Conservation (phyloP, 2,797 vertebrate species). For the Clarias fuscus region DNA sequence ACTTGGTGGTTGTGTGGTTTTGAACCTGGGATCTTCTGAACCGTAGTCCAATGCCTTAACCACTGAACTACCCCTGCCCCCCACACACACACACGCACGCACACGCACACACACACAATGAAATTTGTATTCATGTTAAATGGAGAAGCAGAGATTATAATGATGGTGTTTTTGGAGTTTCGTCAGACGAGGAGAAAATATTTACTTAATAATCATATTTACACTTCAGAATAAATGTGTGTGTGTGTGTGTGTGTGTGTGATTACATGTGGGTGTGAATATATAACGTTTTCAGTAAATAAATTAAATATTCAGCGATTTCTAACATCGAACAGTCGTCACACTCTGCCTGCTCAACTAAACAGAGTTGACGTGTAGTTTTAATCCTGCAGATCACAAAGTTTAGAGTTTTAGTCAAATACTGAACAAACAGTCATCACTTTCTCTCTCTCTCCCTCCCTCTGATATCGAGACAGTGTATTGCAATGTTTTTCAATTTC, state of each 20-base stretch:
- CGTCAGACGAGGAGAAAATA: neutral
- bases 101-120: no score
- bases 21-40: no score
- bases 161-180: neutral
- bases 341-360: neutral
- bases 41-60: no score
- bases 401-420: neutral
- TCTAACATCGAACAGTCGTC: neutral
- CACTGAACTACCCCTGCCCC: no score
- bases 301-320: neutral
- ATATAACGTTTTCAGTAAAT: neutral
- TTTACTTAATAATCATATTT: neutral
- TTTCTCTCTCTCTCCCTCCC: neutral
- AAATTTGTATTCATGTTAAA: neutral
- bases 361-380: neutral
- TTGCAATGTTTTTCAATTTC: neutral
- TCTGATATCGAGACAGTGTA: neutral
- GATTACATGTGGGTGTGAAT: neutral
- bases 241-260: neutral
- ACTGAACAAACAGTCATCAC: neutral
- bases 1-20: no score
- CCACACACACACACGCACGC: no score
- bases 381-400: neutral
- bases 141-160: neutral
- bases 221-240: neutral